Evolutionary conservation across 2,888 invertebrate genomes (phyloP), one percentile per base, ranked within the genome.

Genomic region (Rhynchonema sp.): DNA sequence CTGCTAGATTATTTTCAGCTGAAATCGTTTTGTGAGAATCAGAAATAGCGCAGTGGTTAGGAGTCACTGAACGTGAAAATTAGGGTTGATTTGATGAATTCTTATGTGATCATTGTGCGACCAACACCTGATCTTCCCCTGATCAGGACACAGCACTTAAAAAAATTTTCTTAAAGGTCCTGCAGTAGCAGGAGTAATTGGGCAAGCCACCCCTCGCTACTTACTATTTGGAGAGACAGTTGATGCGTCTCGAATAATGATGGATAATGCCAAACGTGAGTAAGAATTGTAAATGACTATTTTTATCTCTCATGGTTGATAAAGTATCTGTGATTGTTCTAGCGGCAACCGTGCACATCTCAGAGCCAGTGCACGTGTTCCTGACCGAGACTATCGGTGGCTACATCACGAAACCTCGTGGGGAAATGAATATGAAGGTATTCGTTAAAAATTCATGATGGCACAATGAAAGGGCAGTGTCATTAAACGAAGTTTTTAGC

Each of bases 341-440:
- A 65, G 65, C 65, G n/a, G 60, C 53, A 1, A 55, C 58, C 30
- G 62, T 64, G n/a, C 64, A 64, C 57, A 55, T 64, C 13, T 64
- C 64, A 1, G 60, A 55, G 27, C 28, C 27, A 23, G 57, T 61
- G 3, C 61, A 65, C 49, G 26, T 54, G 22, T 64, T 55, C 30
- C 46, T 64, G 28, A 64, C 65, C 3, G 61, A 65, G 23, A 52
- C 59, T 6, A 62, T 65, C 52, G 64, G 64, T 25, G 65, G 64
- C 27, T 69, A 65, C 58, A 59, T 60, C 6, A 70, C 68, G n/a
- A 66, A 66, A 53, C 46, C 61, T n/a, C 61, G 69, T 59, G 68
- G 69, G 26, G 68, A 68, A 61, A 64, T 68, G 22, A 66, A 66
- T 17, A 62, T 68, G 53, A 69, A 69, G 62, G 69, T 64, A 38